Evolutionary conservation across 2,888 invertebrate genomes (phyloP).

Genomic region (Lampropteryx suffumata): DNA sequence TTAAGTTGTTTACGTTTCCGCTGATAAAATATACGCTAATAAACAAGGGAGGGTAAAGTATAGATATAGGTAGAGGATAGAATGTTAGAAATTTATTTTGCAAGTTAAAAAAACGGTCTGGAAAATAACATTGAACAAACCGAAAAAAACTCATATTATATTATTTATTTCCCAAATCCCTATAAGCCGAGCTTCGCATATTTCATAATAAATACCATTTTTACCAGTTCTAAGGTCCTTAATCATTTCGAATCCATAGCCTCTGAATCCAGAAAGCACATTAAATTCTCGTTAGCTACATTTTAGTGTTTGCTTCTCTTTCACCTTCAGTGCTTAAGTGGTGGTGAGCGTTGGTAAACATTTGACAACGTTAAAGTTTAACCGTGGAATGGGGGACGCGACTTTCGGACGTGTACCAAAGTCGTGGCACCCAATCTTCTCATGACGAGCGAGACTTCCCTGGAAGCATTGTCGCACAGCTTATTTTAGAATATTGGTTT

Average conservation of each 20-base stretch:
- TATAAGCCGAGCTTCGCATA: neutral
- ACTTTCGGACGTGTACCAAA: slow-evolving; percentile 7
- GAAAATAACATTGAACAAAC: too few relatives aligned
- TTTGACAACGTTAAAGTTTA: slow-evolving; percentile 32
- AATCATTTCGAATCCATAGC: slow-evolving; percentile 22
- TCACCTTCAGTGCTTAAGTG: slow-evolving; percentile 31
- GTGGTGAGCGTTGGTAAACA: slow-evolving; percentile 34
- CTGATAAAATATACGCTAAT: too few relatives aligned
- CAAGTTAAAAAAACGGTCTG: too few relatives aligned
- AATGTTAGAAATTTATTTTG: too few relatives aligned
- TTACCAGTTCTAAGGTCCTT: slow-evolving; percentile 8
- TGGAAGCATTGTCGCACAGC: too few relatives aligned
- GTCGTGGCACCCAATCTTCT: too few relatives aligned
- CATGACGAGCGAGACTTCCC: neutral
- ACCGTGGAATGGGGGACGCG: neutral
- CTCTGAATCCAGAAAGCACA: slow-evolving; percentile 24
- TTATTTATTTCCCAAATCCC: too few relatives aligned
- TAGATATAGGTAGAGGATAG: too few relatives aligned
- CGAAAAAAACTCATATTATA: too few relatives aligned
- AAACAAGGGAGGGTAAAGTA: too few relatives aligned
- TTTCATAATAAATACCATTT: neutral
- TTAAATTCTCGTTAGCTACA: slow-evolving; percentile 41
- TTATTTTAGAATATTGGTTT: too few relatives aligned
- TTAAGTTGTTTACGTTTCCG: too few relatives aligned
- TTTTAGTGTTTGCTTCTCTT: slow-evolving; percentile 38